Evolutionary conservation across 2,113 vertebrate genomes (phyloP).

Genomic region (Aldabrachelys gigantea): DNA sequence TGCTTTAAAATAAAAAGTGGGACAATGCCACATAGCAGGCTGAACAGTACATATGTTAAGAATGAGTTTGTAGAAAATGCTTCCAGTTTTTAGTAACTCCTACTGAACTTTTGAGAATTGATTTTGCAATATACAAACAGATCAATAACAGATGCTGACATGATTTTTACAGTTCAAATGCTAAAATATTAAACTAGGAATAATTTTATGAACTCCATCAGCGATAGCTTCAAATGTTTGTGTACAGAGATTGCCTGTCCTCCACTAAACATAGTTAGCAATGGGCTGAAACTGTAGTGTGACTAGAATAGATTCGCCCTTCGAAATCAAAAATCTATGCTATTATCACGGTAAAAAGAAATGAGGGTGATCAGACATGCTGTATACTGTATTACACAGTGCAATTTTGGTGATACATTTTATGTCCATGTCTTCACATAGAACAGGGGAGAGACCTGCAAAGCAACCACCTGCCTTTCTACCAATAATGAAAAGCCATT

Average conservation of each 20-base stretch:
- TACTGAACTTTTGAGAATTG: background rate
- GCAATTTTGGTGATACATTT: background rate
- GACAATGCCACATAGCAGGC: background rate
- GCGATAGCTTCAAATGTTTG: background rate
- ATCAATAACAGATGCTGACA: background rate
- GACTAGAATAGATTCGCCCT: background rate
- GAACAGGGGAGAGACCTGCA: background rate
- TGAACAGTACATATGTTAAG: background rate
- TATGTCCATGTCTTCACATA: background rate
- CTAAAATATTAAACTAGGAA: background rate
- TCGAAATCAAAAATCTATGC: background rate
- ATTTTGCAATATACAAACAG: background rate
- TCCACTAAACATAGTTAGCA: background rate
- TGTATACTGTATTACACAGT: background rate
- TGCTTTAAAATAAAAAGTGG: background rate
- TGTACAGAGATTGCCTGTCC: background rate
- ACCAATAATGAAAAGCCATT: too few species aligned
- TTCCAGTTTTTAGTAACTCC: background rate
- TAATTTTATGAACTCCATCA: background rate
- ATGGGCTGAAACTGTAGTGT: background rate
- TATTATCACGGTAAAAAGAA: too few species aligned
- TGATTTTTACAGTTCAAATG: background rate
- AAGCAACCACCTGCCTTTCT: too few species aligned
- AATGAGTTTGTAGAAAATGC: background rate
- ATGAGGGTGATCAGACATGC: background rate